A percentile compares a stretch with the other conserved stretches of the same genome.
Evolutionary conservation across 2,797 vertebrate species (phyloP).

Genomic region (Neosalanx taihuensis): DNA sequence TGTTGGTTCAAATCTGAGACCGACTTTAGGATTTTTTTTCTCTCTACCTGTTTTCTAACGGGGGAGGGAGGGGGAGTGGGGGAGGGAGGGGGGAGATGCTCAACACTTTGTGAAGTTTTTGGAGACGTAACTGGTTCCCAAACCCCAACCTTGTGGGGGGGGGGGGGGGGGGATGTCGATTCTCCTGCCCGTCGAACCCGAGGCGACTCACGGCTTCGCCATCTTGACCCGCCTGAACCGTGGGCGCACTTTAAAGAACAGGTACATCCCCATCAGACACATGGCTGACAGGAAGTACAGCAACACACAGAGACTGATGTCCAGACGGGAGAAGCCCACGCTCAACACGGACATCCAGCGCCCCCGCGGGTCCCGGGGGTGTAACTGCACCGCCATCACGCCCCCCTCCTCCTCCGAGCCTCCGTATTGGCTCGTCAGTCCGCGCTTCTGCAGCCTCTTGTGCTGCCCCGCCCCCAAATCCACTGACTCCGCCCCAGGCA

Average conservation of each 20-base stretch:
- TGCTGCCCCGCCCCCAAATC: slow-evolving; percentile 40
- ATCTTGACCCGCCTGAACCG: slow-evolving; percentile 62
- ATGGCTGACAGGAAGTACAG: slow-evolving; percentile 86
- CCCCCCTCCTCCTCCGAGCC: slow-evolving; percentile 35
- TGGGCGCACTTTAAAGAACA: slow-evolving; percentile 81
- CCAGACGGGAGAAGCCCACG: slow-evolving; percentile 83
- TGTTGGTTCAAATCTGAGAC: too few relatives aligned
- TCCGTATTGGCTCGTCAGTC: slow-evolving; percentile 54
- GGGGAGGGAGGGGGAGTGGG: too few relatives aligned
- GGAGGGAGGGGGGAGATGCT: too few relatives aligned
- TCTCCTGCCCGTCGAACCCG: too few relatives aligned
- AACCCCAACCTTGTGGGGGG: too few relatives aligned
- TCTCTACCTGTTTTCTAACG: too few relatives aligned
- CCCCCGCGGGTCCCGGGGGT: slow-evolving; percentile 23
- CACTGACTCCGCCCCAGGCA: slow-evolving; percentile 28
- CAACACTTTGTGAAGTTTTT: not conserved
- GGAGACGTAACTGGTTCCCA: too few relatives aligned
- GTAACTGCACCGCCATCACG: slow-evolving; percentile 1
- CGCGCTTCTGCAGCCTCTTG: slow-evolving; percentile 60
- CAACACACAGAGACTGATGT: slow-evolving; percentile 85
- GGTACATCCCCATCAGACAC: slow-evolving; percentile 85
- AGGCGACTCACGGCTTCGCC: slow-evolving; percentile 52
- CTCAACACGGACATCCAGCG: slow-evolving; percentile 80
- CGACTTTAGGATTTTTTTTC: too few relatives aligned
- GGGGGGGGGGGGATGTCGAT: too few relatives aligned